Evolutionary conservation across 1,140 invertebrate genomes (phyloP).

Genomic region (Cyrtorhinus lividipennis): DNA sequence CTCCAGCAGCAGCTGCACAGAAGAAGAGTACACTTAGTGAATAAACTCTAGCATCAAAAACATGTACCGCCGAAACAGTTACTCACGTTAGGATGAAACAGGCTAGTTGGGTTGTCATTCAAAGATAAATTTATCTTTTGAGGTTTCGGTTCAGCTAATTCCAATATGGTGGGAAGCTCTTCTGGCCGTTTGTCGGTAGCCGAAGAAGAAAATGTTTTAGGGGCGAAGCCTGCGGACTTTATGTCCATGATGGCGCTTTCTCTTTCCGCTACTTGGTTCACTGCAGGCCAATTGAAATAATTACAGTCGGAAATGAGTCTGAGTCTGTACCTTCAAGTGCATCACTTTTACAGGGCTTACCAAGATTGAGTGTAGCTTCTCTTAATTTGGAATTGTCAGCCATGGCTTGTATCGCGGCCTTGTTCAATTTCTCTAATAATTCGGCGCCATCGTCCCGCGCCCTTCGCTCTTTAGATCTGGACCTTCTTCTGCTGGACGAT

Average conservation of each 20-base stretch:
- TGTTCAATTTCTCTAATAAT: constrained; percentile 17
- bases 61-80: neutral
- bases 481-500: neutral
- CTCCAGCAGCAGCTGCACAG: constrained; percentile 22
- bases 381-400: constrained; percentile 13
- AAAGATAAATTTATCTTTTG: neutral
- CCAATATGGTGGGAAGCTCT: neutral
- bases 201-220: constrained; percentile 8
- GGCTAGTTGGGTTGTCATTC: constrained; percentile 2
- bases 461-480: neutral
- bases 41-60: neutral
- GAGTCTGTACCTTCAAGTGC: no score
- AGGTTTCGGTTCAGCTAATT: neutral
- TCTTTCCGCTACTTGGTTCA: neutral
- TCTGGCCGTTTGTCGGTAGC: neutral
- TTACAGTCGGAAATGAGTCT: no score
- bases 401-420: constrained; percentile 19
- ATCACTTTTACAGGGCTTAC: no score
- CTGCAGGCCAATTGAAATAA: no score
- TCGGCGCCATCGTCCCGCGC: constrained; percentile 13
- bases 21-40: neutral
- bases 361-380: constrained; percentile 3
- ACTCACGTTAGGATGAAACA: constrained; percentile 16
- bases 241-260: constrained; percentile 12
- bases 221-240: constrained; percentile 9